These are phyloP conservation scores for Vulpes ferrilata DNA, from an alignment of 2,113 vertebrate genomes.

Conservation along the genomic window DNA sequence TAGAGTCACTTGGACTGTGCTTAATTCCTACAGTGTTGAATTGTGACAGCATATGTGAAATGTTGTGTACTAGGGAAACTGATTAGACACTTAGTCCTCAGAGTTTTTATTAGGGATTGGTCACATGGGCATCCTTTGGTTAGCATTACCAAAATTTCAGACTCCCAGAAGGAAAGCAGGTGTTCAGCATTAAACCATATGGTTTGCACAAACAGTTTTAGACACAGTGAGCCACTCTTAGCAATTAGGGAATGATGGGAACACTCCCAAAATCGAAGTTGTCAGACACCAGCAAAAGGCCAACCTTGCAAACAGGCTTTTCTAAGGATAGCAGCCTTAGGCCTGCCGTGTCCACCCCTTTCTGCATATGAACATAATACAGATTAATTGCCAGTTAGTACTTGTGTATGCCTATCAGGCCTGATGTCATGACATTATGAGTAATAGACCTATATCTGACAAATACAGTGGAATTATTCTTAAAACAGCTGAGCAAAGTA, in stretches of 20 bases:
- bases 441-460: background rate
- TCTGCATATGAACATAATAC: background rate
- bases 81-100: background rate
- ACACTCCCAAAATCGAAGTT: background rate
- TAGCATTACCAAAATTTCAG: background rate
- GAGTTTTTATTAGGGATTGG: background rate
- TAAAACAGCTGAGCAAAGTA: background rate
- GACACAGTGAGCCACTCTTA: background rate
- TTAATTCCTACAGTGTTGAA: background rate
- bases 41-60: background rate
- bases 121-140: background rate
- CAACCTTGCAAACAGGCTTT: background rate
- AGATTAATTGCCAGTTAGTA: background rate
- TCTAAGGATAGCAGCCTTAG: background rate
- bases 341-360: background rate
- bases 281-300: background rate
- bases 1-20: background rate
- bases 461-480: slow-evolving; percentile 2
- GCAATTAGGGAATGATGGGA: background rate
- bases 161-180: background rate
- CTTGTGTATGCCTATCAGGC: background rate
- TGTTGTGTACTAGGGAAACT: background rate
- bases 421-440: background rate
- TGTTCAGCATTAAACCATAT: background rate
- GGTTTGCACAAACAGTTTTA: slow-evolving; percentile 7